phyloP scores from a whole-genome alignment of 2,888 invertebrate genomes.

The Antitype chi region DNA sequence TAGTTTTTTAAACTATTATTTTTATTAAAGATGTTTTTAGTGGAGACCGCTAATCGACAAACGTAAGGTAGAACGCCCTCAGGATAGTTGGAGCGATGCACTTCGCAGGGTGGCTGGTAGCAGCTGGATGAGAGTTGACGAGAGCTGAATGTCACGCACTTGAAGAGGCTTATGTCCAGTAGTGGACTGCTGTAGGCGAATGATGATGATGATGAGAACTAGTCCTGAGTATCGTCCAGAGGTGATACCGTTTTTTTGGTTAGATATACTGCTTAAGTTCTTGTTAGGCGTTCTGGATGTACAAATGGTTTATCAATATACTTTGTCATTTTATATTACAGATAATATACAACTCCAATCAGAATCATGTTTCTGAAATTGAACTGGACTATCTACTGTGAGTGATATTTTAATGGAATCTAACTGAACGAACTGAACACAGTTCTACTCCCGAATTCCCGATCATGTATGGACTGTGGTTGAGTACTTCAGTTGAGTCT shows the following conservation, averaged over 20 bases:
- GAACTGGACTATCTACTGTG: not conserved
- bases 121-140: not conserved
- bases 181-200: not conserved
- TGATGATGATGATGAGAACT: not conserved
- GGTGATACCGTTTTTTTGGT: not conserved
- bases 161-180: not conserved
- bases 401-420: not conserved
- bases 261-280: not conserved
- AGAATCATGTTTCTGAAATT: not conserved
- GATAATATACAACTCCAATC: not conserved
- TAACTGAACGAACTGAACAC: not conserved
- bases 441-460: not conserved
- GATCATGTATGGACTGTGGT: constrained; percentile 2
- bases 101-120: not conserved
- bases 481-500: not conserved
- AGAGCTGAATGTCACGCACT: not conserved
- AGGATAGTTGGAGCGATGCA: not conserved
- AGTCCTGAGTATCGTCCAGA: not conserved
- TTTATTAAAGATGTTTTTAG: not conserved
- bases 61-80: not conserved
- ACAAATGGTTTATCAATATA: not conserved
- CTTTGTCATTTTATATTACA: not conserved
- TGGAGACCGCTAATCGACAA: not conserved
- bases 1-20: too few species aligned
- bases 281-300: not conserved